Evolutionary conservation across 2,888 invertebrate species (phyloP).

Genomic region (Dascillus cervinus): DNA sequence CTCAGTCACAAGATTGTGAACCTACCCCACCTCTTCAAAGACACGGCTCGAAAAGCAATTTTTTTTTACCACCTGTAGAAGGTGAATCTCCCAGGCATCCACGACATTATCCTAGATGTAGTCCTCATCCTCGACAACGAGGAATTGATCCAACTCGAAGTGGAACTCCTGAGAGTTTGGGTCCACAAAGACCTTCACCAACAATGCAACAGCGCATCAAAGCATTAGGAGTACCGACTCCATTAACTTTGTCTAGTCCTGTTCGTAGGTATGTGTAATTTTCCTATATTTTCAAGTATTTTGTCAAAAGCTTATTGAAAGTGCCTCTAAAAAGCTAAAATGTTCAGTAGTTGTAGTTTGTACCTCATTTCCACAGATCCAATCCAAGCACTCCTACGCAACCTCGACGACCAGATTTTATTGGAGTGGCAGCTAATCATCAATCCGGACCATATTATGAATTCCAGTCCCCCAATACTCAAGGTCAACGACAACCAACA

Average conservation of each 20-base stretch:
- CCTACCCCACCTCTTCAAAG: constrained; percentile 82
- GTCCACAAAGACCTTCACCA: constrained; percentile 58
- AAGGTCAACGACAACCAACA: constrained; percentile 34
- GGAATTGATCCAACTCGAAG: constrained; percentile 52
- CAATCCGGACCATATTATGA: constrained; percentile 34
- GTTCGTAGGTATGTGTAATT: constrained; percentile 64
- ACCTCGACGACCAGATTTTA: constrained; percentile 82
- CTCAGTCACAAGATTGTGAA: constrained; percentile 88
- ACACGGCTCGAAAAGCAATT: constrained; percentile 78
- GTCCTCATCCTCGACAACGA: constrained; percentile 70
- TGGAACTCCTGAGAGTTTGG: constrained; percentile 38
- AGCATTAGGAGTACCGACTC: constrained; percentile 83
- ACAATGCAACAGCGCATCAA: constrained; percentile 88
- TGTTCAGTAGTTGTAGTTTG: constrained; percentile 28
- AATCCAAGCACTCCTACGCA: constrained; percentile 89
- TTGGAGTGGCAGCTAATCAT: constrained; percentile 51
- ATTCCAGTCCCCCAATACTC: constrained; percentile 37
- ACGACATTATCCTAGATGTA: constrained; percentile 61
- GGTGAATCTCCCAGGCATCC: constrained; percentile 45
- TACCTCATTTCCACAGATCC: constrained; percentile 60
- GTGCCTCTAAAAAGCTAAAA: constrained; percentile 21
- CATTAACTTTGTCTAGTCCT: constrained; percentile 79
- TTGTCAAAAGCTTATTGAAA: not conserved
- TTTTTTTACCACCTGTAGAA: constrained; percentile 70
- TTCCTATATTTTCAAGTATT: too few relatives aligned